Conservation (phyloP, 2,888 invertebrate genomes). For the Hirudinaria manillensis region DNA sequence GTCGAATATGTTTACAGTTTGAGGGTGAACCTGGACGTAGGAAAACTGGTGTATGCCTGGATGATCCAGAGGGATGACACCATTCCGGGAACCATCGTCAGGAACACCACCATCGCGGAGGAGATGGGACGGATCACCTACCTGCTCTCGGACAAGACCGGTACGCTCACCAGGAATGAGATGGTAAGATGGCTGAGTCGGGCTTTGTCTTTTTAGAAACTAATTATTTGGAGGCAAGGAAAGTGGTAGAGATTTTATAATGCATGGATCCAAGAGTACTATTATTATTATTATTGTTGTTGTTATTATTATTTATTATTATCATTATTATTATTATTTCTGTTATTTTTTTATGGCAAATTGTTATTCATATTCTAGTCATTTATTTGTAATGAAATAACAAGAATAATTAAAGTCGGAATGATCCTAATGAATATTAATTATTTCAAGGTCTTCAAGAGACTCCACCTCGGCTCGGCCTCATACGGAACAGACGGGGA, state of each 20-base stretch:
- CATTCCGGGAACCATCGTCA: constrained; percentile 86
- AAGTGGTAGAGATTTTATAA: not conserved
- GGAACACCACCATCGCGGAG: constrained; percentile 96
- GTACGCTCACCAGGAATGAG: constrained; percentile 94
- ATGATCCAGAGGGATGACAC: constrained; percentile 86
- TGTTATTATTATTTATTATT: not conserved
- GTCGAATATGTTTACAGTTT: too few relatives aligned
- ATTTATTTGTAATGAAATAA: too few relatives aligned
- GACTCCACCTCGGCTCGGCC: constrained; percentile 86
- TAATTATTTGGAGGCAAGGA: not conserved
- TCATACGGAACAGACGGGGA: constrained; percentile 80
- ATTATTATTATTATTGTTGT: not conserved
- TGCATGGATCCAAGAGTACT: too few relatives aligned
- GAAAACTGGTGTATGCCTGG: constrained; percentile 94
- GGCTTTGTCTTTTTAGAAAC: too few relatives aligned
- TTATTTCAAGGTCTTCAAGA: constrained; percentile 67
- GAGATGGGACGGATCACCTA: constrained; percentile 93
- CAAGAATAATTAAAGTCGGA: too few relatives aligned
- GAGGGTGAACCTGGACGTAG: constrained; percentile 96
- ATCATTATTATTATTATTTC: not conserved
- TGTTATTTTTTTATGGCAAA: not conserved
- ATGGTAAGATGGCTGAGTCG: constrained; percentile 62
- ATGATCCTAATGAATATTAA: not conserved
- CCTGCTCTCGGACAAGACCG: constrained; percentile 94
- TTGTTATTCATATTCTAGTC: too few relatives aligned